These are phyloP conservation scores for Diplosoma virens DNA, from an alignment of 23 tunicate species.

Conservation along the genomic window DNA sequence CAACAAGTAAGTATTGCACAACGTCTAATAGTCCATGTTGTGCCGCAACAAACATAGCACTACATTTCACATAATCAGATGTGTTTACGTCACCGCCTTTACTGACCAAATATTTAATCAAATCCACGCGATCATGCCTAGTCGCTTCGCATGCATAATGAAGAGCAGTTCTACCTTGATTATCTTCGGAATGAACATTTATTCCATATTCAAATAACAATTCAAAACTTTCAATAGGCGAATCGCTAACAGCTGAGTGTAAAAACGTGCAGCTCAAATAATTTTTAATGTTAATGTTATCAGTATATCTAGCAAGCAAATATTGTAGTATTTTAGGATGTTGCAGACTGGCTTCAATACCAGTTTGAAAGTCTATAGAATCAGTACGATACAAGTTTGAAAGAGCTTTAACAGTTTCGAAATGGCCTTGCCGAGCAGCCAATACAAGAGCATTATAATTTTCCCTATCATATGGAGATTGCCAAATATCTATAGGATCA, in stretches of 20 bases:
- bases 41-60: conserved; percentile 48
- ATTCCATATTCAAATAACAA: conserved; percentile 1
- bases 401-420: conserved; percentile 30
- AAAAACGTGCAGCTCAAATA: background rate
- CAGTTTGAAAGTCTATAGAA: background rate
- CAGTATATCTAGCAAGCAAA: conserved; percentile 7
- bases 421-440: conserved; percentile 47
- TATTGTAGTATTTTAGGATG: background rate
- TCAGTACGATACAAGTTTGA: background rate
- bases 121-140: background rate
- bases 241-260: conserved; percentile 31
- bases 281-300: background rate
- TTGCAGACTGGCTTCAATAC: conserved; percentile 9
- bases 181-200: conserved; percentile 26
- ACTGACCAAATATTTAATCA: conserved; percentile 10
- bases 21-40: conserved; percentile 21
- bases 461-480: conserved; percentile 28
- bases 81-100: conserved; percentile 39
- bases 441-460: conserved; percentile 35
- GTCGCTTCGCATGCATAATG: conserved; percentile 26
- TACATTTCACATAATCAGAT: conserved; percentile 35
- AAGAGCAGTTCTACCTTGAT: conserved; percentile 30
- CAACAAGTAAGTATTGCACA: background rate
- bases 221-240: conserved; percentile 10
- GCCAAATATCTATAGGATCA: conserved; percentile 49